A percentile compares a stretch with the other conserved stretches of the same genome.
phyloP scores from a whole-genome alignment of 2,113 vertebrate genomes.

The Podocnemis expansa region DNA sequence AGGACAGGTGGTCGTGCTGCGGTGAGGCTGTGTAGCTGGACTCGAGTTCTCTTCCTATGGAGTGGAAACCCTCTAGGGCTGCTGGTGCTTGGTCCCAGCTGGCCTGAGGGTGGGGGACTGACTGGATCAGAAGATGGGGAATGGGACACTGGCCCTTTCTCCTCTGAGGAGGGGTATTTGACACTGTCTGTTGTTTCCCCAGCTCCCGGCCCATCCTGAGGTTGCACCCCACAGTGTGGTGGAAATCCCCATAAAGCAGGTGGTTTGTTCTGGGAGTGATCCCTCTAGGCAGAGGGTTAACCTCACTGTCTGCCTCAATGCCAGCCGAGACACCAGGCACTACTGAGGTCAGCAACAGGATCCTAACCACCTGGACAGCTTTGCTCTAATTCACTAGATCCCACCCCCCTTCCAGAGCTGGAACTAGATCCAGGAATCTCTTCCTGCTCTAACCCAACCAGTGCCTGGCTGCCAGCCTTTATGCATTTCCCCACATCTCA shows the following conservation, averaged over 20 bases:
- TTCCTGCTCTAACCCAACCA: not conserved
- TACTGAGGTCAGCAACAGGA: not conserved
- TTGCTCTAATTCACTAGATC: not conserved
- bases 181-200: not conserved
- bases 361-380: not conserved
- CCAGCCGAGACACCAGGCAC: not conserved
- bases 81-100: not conserved
- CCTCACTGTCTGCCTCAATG: constrained; percentile 73
- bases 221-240: constrained; percentile 63
- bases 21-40: constrained; percentile 61
- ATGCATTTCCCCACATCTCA: not conserved
- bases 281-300: constrained; percentile 13
- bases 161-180: not conserved
- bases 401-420: not conserved
- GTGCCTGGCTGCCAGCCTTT: not conserved
- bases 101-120: not conserved
- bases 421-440: not conserved
- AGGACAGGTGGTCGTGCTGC: constrained; percentile 77
- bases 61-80: not conserved
- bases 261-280: constrained; percentile 53
- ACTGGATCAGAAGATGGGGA: not conserved
- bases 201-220: constrained; percentile 81
- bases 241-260: constrained; percentile 72
- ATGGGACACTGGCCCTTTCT: not conserved
- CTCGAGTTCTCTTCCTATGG: not conserved